Evolutionary conservation across 2,797 vertebrate species (phyloP).

Genomic region (Falco columbarius): DNA sequence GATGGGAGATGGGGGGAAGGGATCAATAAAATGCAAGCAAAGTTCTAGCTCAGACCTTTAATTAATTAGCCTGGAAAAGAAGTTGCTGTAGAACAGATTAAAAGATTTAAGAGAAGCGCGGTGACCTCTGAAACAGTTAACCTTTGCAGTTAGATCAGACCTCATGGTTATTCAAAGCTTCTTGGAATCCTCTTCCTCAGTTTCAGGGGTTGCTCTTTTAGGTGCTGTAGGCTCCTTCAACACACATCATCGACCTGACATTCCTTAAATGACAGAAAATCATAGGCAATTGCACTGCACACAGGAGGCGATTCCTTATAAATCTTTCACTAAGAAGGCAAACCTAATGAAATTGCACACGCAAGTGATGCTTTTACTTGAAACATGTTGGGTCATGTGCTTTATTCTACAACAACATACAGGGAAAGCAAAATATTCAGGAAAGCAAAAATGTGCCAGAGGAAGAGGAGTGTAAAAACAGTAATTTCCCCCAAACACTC

Average conservation of each 20-base stretch:
- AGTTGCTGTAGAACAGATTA: not conserved
- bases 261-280: not conserved
- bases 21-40: not conserved
- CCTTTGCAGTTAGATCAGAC: not conserved
- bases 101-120: not conserved
- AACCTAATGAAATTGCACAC: not conserved
- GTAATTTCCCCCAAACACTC: not conserved
- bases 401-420: not conserved
- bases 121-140: constrained; percentile 33
- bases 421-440: constrained; percentile 27
- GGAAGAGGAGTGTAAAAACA: constrained; percentile 40
- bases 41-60: constrained; percentile 6
- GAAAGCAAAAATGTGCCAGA: constrained; percentile 28
- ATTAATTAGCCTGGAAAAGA: constrained; percentile 36
- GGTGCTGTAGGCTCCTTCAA: not conserved
- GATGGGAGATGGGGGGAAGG: not conserved
- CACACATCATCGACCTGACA: not conserved
- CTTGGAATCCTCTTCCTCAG: not conserved
- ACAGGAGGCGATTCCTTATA: not conserved
- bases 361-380: not conserved
- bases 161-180: not conserved
- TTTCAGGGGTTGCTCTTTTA: not conserved
- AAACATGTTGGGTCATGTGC: constrained; percentile 23
- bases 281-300: not conserved
- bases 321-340: constrained; percentile 15